These are phyloP conservation scores for Megalops atlanticus DNA, from an alignment of 2,113 vertebrate species.

Conservation along the genomic window DNA sequence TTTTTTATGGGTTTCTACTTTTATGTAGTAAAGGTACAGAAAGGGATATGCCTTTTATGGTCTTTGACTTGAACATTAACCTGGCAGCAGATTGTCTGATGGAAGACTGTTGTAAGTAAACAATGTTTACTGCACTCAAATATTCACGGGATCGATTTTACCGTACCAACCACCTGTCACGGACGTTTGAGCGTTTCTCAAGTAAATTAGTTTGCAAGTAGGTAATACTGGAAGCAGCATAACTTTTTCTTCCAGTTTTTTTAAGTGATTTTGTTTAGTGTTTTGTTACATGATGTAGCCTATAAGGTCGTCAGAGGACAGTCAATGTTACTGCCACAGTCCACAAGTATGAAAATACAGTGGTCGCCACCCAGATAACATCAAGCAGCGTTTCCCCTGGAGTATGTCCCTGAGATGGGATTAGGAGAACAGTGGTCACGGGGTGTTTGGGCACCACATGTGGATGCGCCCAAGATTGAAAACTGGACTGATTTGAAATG, in stretches of 20 bases:
- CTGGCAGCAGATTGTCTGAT: conserved; percentile 38
- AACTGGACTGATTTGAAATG: too few species aligned
- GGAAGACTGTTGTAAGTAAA: too few species aligned
- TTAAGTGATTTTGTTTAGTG: background rate
- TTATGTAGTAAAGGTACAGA: conserved; percentile 53
- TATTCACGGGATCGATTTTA: background rate
- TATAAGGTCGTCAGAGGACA: background rate
- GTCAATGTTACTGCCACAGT: background rate
- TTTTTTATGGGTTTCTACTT: conserved; percentile 40
- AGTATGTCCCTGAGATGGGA: background rate
- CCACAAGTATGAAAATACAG: background rate
- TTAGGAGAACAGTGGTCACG: background rate
- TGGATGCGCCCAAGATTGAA: too few species aligned
- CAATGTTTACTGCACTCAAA: too few species aligned
- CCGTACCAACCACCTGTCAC: background rate
- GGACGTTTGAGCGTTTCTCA: background rate
- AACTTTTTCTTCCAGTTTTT: background rate
- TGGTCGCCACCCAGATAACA: background rate
- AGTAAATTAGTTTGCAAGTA: background rate
- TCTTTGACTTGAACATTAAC: conserved; percentile 16
- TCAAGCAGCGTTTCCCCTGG: background rate
- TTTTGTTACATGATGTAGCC: background rate
- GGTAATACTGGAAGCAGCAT: background rate
- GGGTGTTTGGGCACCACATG: background rate
- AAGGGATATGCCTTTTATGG: conserved; percentile 56